phyloP scores from a whole-genome alignment of 2,113 vertebrate genomes.

The Oreotrochilus melanogaster region DNA sequence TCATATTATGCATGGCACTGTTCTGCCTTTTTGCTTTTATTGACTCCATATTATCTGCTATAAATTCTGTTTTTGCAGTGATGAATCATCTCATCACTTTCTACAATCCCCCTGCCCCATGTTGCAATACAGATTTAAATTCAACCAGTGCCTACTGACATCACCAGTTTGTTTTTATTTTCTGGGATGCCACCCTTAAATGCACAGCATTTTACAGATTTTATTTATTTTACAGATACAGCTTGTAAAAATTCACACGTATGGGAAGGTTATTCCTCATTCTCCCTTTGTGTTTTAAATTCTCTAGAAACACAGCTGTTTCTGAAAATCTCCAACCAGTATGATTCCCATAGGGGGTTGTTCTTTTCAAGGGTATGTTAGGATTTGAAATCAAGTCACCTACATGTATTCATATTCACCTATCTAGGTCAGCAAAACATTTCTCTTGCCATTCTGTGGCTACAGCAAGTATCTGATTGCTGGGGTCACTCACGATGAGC shows the following conservation, averaged over 20 bases:
- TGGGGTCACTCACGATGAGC: neutral
- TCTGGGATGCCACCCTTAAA: neutral
- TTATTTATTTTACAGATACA: neutral
- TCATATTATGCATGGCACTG: neutral
- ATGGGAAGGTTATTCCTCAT: neutral
- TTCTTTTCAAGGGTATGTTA: neutral
- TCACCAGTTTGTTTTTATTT: neutral
- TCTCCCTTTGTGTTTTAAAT: neutral
- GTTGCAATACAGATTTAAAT: neutral
- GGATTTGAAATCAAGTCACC: neutral
- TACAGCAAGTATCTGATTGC: conserved; percentile 50
- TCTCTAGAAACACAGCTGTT: neutral
- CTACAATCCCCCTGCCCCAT: neutral
- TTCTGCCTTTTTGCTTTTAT: neutral
- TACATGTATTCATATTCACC: conserved; percentile 74
- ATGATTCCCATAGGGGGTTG: neutral
- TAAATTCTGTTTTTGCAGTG: neutral
- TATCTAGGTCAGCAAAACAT: conserved; percentile 80
- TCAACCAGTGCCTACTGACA: neutral
- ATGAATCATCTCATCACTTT: neutral
- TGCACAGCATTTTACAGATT: neutral
- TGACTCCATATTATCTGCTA: neutral
- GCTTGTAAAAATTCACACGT: neutral
- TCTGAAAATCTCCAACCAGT: neutral
- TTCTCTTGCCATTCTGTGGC: conserved; percentile 71